A percentile compares a stretch with the other conserved stretches of the same genome.
These are phyloP conservation scores for Phania funesta DNA, from an alignment of 2,888 invertebrate species.

Conservation along the genomic window DNA sequence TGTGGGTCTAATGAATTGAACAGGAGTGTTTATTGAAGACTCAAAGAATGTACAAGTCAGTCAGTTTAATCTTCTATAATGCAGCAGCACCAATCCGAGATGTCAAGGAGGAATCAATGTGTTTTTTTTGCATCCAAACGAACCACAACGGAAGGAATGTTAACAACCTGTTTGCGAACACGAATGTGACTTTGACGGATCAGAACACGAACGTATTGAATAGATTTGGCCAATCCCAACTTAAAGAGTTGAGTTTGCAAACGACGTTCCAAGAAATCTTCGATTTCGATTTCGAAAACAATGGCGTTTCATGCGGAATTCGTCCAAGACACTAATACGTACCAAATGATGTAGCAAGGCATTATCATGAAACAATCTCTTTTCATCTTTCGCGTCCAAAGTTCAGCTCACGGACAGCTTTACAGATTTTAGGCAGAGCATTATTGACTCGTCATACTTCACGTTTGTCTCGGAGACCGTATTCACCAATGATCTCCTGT, in stretches of 20 bases:
- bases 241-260: conserved; percentile 99
- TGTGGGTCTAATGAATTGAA: no score
- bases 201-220: conserved; percentile 99
- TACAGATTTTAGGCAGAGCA: conserved; percentile 98
- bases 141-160: conserved; percentile 98
- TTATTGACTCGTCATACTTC: conserved; percentile 99
- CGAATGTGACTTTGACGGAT: conserved; percentile 99
- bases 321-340: conserved; percentile 98
- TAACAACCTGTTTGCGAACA: conserved; percentile 99
- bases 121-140: conserved; percentile 98
- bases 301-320: conserved; percentile 99
- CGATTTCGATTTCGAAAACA: conserved; percentile 99
- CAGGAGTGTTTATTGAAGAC: no score
- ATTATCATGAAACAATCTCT: conserved; percentile 99
- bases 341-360: conserved; percentile 98
- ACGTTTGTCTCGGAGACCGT: conserved; percentile 99
- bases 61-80: no score
- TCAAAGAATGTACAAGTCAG: no score
- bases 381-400: conserved; percentile 98
- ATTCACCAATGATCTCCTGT: conserved; percentile 99
- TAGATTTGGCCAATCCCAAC: conserved; percentile 98
- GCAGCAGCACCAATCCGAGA: conserved; percentile 99
- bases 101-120: conserved; percentile 98
- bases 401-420: conserved; percentile 99
- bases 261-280: conserved; percentile 99